Conservation (phyloP, 2,113 vertebrate genomes). For the Dolichallabes microphthalmus region DNA sequence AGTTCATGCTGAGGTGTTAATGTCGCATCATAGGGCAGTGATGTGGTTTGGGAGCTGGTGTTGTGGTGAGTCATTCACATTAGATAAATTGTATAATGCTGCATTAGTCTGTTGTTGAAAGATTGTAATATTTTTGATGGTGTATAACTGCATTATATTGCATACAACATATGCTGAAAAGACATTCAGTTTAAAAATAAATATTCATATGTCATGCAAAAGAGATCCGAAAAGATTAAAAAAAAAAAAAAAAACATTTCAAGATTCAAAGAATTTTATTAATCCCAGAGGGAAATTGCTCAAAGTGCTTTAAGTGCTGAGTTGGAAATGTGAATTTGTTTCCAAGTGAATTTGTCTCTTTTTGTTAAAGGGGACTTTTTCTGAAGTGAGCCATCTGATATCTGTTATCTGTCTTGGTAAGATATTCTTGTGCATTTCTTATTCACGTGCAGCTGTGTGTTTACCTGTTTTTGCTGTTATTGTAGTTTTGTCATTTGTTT, state of each 20-base stretch:
- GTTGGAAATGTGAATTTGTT: not conserved
- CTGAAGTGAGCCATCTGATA: slow-evolving; percentile 57
- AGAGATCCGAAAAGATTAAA: not conserved
- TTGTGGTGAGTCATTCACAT: not conserved
- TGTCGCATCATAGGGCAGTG: not conserved
- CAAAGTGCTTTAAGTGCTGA: no score
- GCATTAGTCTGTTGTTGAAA: slow-evolving; percentile 11
- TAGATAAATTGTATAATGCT: slow-evolving; percentile 7
- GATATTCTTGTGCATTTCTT: slow-evolving; percentile 37
- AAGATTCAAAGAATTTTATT: no score
- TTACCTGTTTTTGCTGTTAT: slow-evolving; percentile 13
- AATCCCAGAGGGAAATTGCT: no score
- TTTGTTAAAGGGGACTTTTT: slow-evolving; percentile 63
- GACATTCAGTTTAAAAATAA: no score
- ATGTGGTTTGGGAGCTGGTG: slow-evolving; percentile 17
- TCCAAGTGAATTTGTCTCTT: slow-evolving; percentile 18
- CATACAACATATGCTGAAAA: not conserved
- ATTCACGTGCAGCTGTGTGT: not conserved
- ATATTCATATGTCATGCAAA: slow-evolving; percentile 4
- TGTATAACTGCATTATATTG: not conserved
- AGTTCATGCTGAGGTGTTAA: slow-evolving; percentile 9
- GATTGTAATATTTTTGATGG: not conserved
- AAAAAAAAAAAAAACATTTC: no score
- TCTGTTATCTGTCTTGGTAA: slow-evolving; percentile 68
- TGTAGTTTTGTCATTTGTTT: not conserved